phyloP scores from a whole-genome alignment of 2,888 invertebrate species.

The Griposia aprilina region DNA sequence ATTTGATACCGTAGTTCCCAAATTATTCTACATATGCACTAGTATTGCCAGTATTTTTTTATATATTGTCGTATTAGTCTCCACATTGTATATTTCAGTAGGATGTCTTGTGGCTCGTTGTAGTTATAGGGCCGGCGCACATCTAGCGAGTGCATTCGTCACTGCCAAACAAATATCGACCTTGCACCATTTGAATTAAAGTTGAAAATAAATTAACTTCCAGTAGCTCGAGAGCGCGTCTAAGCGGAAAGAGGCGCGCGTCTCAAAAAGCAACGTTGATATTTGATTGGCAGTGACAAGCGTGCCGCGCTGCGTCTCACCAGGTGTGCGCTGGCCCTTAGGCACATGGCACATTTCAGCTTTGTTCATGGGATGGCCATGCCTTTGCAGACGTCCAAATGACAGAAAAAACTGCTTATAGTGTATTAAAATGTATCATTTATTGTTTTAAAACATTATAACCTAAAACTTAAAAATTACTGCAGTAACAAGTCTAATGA shows the following conservation, averaged over 20 bases:
- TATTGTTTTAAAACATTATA: conserved; percentile 24
- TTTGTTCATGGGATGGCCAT: background rate
- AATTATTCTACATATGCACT: background rate
- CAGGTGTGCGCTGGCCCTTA: no score
- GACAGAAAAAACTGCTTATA: conserved; percentile 13
- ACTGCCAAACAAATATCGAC: no score
- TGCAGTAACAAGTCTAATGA: conserved; percentile 20
- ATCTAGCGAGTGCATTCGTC: no score
- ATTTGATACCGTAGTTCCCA: background rate
- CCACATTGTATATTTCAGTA: background rate
- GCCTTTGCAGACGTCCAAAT: background rate
- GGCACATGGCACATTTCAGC: background rate
- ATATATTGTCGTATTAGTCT: background rate
- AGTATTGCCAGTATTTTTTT: background rate
- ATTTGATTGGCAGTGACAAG: no score
- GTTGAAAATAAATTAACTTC: no score
- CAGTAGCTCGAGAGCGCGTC: no score
- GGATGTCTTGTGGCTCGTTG: background rate
- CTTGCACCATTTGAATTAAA: no score
- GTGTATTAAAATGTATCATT: conserved; percentile 34
- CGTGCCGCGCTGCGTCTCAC: no score
- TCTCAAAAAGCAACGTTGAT: no score
- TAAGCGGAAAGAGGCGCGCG: no score
- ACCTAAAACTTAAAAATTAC: conserved; percentile 38
- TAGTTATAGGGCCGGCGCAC: background rate